These are phyloP conservation scores for Drosophila kohkoa DNA, from an alignment of 1,140 invertebrate species.

Conservation along the genomic window DNA sequence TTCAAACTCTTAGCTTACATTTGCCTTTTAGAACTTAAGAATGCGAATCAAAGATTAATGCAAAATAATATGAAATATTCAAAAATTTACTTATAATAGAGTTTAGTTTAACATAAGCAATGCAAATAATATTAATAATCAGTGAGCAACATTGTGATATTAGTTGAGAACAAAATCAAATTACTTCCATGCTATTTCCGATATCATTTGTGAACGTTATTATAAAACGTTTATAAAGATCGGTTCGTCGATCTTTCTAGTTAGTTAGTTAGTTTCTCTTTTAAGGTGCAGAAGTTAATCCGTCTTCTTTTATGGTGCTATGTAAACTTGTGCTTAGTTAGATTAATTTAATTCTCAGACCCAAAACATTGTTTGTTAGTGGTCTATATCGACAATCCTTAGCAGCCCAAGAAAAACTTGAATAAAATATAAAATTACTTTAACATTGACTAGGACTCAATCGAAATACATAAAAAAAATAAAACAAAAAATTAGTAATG, in stretches of 20 bases:
- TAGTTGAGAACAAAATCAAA: constrained; percentile 81
- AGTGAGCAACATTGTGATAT: constrained; percentile 83
- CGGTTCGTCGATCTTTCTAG: constrained; percentile 26
- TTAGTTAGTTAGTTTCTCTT: constrained; percentile 32
- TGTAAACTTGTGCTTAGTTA: constrained; percentile 49
- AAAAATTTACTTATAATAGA: constrained; percentile 31
- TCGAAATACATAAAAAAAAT: constrained; percentile 22
- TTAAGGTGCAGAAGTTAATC: constrained; percentile 32
- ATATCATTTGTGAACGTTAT: constrained; percentile 56
- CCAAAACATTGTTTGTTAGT: neutral
- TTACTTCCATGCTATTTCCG: constrained; percentile 77
- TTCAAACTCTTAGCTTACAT: constrained; percentile 77
- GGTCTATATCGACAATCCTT: constrained; percentile 70
- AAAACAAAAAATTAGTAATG: constrained; percentile 17
- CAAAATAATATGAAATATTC: constrained; percentile 28
- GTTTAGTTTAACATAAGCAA: constrained; percentile 40
- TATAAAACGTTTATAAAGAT: constrained; percentile 5
- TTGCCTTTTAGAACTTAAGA: constrained; percentile 74
- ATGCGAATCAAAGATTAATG: constrained; percentile 55
- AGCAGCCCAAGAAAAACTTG: constrained; percentile 51
- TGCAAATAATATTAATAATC: constrained; percentile 52
- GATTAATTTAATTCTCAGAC: constrained; percentile 35
- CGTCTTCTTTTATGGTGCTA: constrained; percentile 47
- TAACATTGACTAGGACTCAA: constrained; percentile 35
- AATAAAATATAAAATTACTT: constrained; percentile 42